A percentile compares a stretch with the other conserved stretches of the same genome.
Conservation (phyloP, 1,140 invertebrate genomes). For the Planococcus citri region DNA sequence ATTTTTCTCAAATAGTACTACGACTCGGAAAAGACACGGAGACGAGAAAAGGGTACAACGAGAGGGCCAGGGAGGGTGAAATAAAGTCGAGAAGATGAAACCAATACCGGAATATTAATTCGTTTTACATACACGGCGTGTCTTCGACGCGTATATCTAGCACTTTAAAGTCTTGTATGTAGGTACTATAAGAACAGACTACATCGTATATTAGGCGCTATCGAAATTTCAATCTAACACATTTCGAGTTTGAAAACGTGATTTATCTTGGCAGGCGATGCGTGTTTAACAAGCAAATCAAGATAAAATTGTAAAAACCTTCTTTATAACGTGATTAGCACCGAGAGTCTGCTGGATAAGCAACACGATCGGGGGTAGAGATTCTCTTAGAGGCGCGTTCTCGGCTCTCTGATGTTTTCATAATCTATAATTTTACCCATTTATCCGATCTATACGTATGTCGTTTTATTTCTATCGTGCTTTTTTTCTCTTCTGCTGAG, state of each 20-base stretch:
- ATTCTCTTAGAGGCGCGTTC: background rate
- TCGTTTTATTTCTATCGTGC: too few relatives aligned
- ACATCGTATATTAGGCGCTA: constrained; percentile 6
- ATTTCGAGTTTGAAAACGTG: constrained; percentile 7
- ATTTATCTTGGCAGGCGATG: constrained; percentile 1
- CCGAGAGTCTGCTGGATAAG: background rate
- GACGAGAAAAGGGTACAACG: too few relatives aligned
- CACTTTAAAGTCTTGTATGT: constrained; percentile 1
- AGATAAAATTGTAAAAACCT: constrained; percentile 8
- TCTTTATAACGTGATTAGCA: constrained; percentile 3
- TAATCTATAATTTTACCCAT: background rate
- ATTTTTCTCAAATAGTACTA: too few relatives aligned
- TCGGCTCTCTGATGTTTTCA: background rate
- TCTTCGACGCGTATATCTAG: background rate
- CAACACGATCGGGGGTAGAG: background rate
- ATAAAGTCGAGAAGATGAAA: background rate
- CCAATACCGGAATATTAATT: background rate
- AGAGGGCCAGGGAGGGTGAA: too few relatives aligned
- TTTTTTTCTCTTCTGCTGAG: too few relatives aligned
- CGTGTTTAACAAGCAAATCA: constrained; percentile 2
- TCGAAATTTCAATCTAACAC: constrained; percentile 7
- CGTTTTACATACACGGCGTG: background rate
- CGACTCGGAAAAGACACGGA: too few relatives aligned
- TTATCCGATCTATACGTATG: background rate
- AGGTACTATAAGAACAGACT: background rate